Conservation (phyloP, 1,140 invertebrate genomes). For the Caerostris extrusa region DNA sequence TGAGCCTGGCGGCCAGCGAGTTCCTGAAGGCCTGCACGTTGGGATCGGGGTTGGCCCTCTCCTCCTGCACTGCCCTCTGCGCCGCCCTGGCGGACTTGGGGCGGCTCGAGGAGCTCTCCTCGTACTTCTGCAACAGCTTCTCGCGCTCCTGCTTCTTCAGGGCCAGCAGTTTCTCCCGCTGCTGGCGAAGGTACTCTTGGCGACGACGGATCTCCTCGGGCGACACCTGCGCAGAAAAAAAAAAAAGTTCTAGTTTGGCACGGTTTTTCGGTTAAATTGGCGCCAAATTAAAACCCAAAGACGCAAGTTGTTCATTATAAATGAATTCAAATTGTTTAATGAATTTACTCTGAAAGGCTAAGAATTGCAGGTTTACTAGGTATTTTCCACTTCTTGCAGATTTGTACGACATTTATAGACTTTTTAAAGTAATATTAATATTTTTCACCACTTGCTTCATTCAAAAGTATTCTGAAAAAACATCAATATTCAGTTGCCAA, state of each 20-base stretch:
- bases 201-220: slow-evolving; percentile 88
- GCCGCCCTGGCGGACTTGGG: slow-evolving; percentile 87
- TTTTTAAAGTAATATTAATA: too few relatives aligned
- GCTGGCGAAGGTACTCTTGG: slow-evolving; percentile 91
- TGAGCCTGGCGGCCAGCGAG: slow-evolving; percentile 90
- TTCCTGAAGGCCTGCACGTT: slow-evolving; percentile 88
- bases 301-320: too few relatives aligned
- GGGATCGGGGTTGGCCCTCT: slow-evolving; percentile 80
- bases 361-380: too few relatives aligned
- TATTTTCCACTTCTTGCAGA: too few relatives aligned
- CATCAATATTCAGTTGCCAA: too few relatives aligned
- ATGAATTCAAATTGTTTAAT: too few relatives aligned
- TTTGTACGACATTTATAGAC: too few relatives aligned
- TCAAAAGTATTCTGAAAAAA: too few relatives aligned
- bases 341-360: too few relatives aligned
- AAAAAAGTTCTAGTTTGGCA: background rate
- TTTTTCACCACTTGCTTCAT: too few relatives aligned
- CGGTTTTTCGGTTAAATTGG: background rate
- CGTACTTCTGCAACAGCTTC: slow-evolving; percentile 85
- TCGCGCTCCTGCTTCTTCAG: slow-evolving; percentile 92
- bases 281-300: background rate
- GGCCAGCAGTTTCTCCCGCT: slow-evolving; percentile 93
- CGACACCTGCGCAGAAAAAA: slow-evolving; percentile 12
- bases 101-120: slow-evolving; percentile 80
- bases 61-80: slow-evolving; percentile 81